These are phyloP conservation scores for Artibeus lituratus DNA, from an alignment of 2,797 vertebrate genomes.

Conservation along the genomic window DNA sequence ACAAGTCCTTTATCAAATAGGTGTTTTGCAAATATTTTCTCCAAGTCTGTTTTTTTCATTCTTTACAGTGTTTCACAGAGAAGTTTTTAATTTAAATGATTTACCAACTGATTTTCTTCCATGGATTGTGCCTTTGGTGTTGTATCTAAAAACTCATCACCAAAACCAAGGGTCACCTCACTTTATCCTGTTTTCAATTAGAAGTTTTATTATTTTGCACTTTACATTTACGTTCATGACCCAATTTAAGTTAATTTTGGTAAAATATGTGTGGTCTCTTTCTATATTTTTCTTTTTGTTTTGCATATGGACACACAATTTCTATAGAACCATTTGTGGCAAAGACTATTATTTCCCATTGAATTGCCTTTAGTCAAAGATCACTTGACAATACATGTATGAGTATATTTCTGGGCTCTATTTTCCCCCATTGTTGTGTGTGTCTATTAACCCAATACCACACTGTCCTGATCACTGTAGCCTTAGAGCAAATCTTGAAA, in stretches of 20 bases:
- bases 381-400: neutral
- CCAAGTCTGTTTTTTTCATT: neutral
- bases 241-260: neutral
- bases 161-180: neutral
- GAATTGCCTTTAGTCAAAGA: neutral
- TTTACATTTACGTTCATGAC: neutral
- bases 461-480: neutral
- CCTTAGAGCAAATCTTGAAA: no score
- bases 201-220: neutral
- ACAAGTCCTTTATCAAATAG: no score
- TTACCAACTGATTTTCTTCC: neutral
- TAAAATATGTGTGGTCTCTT: neutral
- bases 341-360: neutral
- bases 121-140: neutral
- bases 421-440: neutral
- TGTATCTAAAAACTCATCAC: neutral
- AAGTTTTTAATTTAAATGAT: neutral
- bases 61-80: neutral
- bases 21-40: neutral
- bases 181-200: neutral
- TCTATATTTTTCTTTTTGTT: neutral
- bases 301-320: neutral
- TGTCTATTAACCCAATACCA: neutral
- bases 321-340: neutral
- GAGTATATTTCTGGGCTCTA: neutral